These are phyloP conservation scores for Muschampia staudingeri DNA, from an alignment of 2,888 invertebrate species.

Conservation along the genomic window DNA sequence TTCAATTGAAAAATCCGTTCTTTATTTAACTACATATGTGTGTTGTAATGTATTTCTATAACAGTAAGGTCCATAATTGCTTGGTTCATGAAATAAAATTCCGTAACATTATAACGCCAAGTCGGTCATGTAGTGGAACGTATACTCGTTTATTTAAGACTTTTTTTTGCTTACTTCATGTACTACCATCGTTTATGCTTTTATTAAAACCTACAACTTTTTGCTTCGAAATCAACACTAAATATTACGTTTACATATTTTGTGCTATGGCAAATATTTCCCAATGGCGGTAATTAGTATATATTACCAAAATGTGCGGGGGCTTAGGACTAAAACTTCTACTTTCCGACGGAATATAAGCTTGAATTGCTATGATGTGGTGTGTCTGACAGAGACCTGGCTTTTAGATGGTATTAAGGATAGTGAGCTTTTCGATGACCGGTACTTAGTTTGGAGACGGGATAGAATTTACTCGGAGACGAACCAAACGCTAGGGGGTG, in stretches of 20 bases:
- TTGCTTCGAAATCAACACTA: neutral
- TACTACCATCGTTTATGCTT: too few relatives aligned
- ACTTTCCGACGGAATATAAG: neutral
- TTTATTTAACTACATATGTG: neutral
- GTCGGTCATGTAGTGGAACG: too few relatives aligned
- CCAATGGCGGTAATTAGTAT: neutral
- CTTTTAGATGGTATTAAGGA: slow-evolving; percentile 34
- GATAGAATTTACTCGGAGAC: neutral
- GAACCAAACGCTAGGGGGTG: neutral
- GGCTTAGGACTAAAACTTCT: neutral
- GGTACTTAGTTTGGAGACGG: slow-evolving; percentile 9
- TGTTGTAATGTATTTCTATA: neutral
- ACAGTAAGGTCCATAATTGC: neutral
- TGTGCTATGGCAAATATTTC: neutral
- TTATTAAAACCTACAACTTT: neutral
- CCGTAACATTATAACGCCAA: too few relatives aligned
- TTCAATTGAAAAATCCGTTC: too few relatives aligned
- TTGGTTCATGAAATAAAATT: too few relatives aligned
- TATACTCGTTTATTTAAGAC: too few relatives aligned
- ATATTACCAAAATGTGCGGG: neutral
- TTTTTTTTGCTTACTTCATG: too few relatives aligned
- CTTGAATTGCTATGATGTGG: slow-evolving; percentile 9
- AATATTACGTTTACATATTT: too few relatives aligned
- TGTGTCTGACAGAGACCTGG: slow-evolving; percentile 45
- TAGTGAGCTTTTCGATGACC: slow-evolving; percentile 41